These are phyloP conservation scores for Aphelinus certus DNA, from an alignment of 1,140 invertebrate genomes.

Conservation along the genomic window DNA sequence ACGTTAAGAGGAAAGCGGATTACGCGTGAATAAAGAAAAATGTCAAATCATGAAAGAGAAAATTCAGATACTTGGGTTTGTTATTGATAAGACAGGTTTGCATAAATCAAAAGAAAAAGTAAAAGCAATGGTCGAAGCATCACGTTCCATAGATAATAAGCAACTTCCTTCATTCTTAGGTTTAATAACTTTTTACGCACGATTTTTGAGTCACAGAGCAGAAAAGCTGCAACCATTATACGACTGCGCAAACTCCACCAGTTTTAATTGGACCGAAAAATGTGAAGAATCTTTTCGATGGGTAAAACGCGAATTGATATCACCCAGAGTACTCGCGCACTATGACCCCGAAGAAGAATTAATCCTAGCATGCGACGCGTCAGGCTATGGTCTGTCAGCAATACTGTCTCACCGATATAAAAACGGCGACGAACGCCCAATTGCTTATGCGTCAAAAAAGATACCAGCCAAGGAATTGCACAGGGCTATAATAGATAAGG, in stretches of 20 bases:
- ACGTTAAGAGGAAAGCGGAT: neutral
- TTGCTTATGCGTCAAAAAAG: conserved; percentile 24
- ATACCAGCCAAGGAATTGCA: conserved; percentile 14
- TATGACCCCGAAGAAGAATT: conserved; percentile 45
- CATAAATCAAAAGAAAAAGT: conserved; percentile 1
- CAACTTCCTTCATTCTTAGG: neutral
- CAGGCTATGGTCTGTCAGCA: conserved; percentile 51
- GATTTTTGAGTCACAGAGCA: conserved; percentile 35
- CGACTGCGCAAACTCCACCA: conserved; percentile 27
- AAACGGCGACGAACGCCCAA: conserved; percentile 41
- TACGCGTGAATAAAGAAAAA: neutral
- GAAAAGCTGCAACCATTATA: conserved; percentile 32
- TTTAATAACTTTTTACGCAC: conserved; percentile 32
- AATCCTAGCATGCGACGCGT: conserved; percentile 56
- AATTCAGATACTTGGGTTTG: neutral
- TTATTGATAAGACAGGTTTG: neutral
- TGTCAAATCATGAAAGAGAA: conserved; percentile 1
- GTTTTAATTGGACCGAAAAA: conserved; percentile 18
- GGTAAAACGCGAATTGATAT: conserved; percentile 43
- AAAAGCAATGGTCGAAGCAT: neutral
- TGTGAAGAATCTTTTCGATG: conserved; percentile 39
- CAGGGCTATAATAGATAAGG: conserved; percentile 15
- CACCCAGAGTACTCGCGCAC: conserved; percentile 47
- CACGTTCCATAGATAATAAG: neutral
- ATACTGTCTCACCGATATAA: conserved; percentile 49